phyloP scores from a whole-genome alignment of 1,140 invertebrate species.

The Mylabris phalerata region DNA sequence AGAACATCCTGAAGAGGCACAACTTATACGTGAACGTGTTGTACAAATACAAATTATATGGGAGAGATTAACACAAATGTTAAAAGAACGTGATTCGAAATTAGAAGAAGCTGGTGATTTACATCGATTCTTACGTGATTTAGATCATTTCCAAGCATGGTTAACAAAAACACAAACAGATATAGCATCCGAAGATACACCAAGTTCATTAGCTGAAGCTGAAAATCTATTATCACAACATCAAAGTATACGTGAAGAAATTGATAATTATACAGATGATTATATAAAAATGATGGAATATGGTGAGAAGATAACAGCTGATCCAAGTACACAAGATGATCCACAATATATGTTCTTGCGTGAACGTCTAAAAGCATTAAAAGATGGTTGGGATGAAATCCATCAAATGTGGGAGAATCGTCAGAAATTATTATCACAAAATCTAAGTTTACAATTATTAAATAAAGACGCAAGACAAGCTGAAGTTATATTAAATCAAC shows the following conservation, averaged over 20 bases:
- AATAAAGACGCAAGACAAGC: slow-evolving; percentile 95
- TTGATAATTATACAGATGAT: slow-evolving; percentile 97
- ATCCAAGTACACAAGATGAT: slow-evolving; percentile 69
- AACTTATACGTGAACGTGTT: slow-evolving; percentile 84
- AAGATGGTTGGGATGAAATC: slow-evolving; percentile 98
- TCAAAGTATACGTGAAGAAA: slow-evolving; percentile 96
- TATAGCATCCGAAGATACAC: slow-evolving; percentile 96
- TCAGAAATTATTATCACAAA: slow-evolving; percentile 90
- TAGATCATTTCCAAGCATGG: slow-evolving; percentile 98
- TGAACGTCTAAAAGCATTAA: slow-evolving; percentile 91
- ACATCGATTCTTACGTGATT: slow-evolving; percentile 94
- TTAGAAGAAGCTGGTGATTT: slow-evolving; percentile 97
- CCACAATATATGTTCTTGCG: slow-evolving; percentile 99
- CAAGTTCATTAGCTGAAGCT: slow-evolving; percentile 91
- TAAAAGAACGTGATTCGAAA: slow-evolving; percentile 96
- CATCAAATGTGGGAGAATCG: slow-evolving; percentile 99
- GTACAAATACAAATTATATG: slow-evolving; percentile 84
- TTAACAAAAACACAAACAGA: slow-evolving; percentile 96
- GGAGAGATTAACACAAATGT: slow-evolving; percentile 94
- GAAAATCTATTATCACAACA: slow-evolving; percentile 95
- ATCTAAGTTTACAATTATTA: slow-evolving; percentile 90
- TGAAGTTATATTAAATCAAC: slow-evolving; percentile 94
- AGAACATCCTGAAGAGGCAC: slow-evolving; percentile 94
- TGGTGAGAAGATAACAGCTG: slow-evolving; percentile 88
- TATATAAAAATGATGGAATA: slow-evolving; percentile 99